These are phyloP conservation scores for Saccostrea cuccullata DNA, from an alignment of 1,140 invertebrate genomes.

Conservation along the genomic window DNA sequence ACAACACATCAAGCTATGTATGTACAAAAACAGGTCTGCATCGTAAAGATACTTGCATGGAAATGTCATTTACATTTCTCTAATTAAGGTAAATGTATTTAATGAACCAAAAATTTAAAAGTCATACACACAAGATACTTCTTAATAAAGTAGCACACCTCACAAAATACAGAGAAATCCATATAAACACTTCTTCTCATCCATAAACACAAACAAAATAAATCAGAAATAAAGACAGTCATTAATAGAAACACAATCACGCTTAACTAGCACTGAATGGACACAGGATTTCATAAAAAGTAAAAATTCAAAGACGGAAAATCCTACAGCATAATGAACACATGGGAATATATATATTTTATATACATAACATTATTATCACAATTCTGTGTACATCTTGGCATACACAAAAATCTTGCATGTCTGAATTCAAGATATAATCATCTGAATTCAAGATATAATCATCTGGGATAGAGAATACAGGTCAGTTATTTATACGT, in stretches of 20 bases:
- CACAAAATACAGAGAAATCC: neutral
- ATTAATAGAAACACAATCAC: neutral
- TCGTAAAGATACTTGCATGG: neutral
- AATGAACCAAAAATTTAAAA: neutral
- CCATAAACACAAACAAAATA: neutral
- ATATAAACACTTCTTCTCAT: neutral
- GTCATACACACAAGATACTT: neutral
- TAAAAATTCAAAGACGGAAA: neutral
- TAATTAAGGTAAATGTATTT: neutral
- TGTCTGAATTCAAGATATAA: too few species aligned
- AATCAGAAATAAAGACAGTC: too few species aligned
- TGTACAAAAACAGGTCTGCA: neutral
- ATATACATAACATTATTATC: neutral
- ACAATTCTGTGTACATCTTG: neutral
- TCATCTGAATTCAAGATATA: too few species aligned
- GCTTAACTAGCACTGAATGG: neutral
- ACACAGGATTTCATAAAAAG: constrained; percentile 2
- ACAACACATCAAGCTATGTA: neutral
- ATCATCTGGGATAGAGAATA: too few species aligned
- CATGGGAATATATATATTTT: neutral
- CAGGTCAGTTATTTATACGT: too few species aligned
- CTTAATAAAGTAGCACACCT: neutral
- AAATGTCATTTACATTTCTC: too few species aligned
- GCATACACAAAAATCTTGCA: neutral
- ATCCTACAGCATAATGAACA: neutral